A percentile compares a stretch with the other conserved stretches of the same genome.
Evolutionary conservation across 2,888 invertebrate species (phyloP).

Genomic region (Papilio elwesi): DNA sequence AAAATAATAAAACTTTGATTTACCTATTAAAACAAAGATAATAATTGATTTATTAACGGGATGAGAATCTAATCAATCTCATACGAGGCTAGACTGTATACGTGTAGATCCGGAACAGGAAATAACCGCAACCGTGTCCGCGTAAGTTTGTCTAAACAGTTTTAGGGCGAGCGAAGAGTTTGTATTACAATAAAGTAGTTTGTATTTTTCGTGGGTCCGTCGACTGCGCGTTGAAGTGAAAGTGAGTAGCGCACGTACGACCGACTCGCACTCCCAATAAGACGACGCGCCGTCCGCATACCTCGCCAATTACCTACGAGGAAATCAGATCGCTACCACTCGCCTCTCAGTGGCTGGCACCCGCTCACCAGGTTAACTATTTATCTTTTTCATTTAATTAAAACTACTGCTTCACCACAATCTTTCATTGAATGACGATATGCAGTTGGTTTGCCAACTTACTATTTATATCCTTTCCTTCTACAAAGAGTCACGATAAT

Average conservation of each 20-base stretch:
- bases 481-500: neutral
- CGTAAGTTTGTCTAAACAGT: constrained; percentile 16
- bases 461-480: neutral
- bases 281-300: constrained; percentile 81
- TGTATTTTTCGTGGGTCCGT: constrained; percentile 39
- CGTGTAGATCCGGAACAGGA: constrained; percentile 11
- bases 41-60: neutral
- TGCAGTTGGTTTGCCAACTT: neutral
- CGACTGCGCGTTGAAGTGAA: constrained; percentile 78
- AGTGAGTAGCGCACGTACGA: constrained; percentile 80
- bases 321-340: constrained; percentile 76
- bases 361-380: neutral
- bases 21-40: no score
- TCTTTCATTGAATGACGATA: neutral
- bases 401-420: neutral
- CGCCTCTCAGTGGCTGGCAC: constrained; percentile 41
- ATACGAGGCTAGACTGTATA: neutral
- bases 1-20: no score
- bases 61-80: neutral
- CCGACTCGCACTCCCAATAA: constrained; percentile 77
- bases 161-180: constrained; percentile 19
- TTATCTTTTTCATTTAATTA: neutral
- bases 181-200: constrained; percentile 19
- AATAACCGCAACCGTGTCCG: neutral
- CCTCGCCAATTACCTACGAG: constrained; percentile 81